These are phyloP conservation scores for Eugnorisma glareosa DNA, from an alignment of 2,888 invertebrate species.

Conservation along the genomic window DNA sequence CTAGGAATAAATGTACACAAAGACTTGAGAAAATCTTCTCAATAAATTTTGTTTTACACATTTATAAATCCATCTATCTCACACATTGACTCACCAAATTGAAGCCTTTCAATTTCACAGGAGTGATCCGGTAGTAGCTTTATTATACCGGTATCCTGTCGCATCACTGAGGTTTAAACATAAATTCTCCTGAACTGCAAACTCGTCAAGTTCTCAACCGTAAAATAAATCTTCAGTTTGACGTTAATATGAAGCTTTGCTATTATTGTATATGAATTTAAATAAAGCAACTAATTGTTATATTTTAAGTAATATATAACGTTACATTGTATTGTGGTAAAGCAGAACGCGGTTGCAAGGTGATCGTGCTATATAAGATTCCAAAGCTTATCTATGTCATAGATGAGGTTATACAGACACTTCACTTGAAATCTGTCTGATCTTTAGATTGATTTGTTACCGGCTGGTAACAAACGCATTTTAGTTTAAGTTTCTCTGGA, in stretches of 20 bases:
- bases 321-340: background rate
- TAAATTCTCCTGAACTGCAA: background rate
- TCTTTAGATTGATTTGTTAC: too few relatives aligned
- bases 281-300: background rate
- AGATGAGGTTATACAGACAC: too few relatives aligned
- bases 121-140: background rate
- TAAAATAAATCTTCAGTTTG: constrained; percentile 7
- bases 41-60: background rate
- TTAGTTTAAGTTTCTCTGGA: too few relatives aligned
- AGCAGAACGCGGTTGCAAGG: background rate
- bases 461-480: too few relatives aligned
- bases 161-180: background rate
- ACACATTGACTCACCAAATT: background rate
- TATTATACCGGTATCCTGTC: background rate
- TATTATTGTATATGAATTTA: background rate
- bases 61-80: background rate
- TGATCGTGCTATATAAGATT: too few relatives aligned
- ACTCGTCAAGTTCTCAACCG: constrained; percentile 29
- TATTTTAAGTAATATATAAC: background rate
- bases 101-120: background rate
- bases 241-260: background rate
- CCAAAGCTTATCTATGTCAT: too few relatives aligned
- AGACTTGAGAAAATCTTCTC: too few relatives aligned
- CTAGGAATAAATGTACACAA: too few relatives aligned
- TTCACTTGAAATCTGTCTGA: too few relatives aligned